Evolutionary conservation across 1,140 invertebrate genomes (phyloP).

Genomic region (Drosophila serrata): DNA sequence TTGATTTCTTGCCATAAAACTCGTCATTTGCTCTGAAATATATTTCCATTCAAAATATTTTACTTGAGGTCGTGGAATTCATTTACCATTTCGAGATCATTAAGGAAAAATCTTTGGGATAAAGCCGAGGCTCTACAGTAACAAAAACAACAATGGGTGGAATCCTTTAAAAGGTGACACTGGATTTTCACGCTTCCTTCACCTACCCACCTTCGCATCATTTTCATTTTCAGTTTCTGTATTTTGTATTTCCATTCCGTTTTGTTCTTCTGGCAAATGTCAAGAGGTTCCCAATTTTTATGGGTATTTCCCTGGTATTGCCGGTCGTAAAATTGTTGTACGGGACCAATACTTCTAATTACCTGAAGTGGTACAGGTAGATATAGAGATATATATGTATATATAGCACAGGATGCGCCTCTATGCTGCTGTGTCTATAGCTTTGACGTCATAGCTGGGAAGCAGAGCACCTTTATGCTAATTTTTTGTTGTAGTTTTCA

Average conservation of each 20-base stretch:
- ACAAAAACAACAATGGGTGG: conserved; percentile 35
- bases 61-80: conserved; percentile 23
- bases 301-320: conserved; percentile 47
- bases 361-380: conserved; percentile 52
- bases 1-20: conserved; percentile 32
- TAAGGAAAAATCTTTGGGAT: conserved; percentile 30
- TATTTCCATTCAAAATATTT: conserved; percentile 41
- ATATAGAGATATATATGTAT: too few relatives aligned
- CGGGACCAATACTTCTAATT: conserved; percentile 53
- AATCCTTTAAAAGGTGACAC: conserved; percentile 48
- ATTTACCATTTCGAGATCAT: conserved; percentile 50
- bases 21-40: conserved; percentile 6
- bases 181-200: conserved; percentile 41
- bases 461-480: conserved; percentile 55
- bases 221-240: neutral
- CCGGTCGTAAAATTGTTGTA: conserved; percentile 30
- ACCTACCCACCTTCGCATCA: conserved; percentile 1
- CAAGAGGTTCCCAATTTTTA: conserved; percentile 33
- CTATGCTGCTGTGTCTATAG: conserved; percentile 3
- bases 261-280: conserved; percentile 41
- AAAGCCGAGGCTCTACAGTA: neutral
- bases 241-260: conserved; percentile 11
- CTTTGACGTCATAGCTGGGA: conserved; percentile 50
- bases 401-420: conserved; percentile 38
- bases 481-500: conserved; percentile 45